Evolutionary conservation across 2,113 vertebrate genomes (phyloP).

Genomic region (Dendropsophus ebraccatus): DNA sequence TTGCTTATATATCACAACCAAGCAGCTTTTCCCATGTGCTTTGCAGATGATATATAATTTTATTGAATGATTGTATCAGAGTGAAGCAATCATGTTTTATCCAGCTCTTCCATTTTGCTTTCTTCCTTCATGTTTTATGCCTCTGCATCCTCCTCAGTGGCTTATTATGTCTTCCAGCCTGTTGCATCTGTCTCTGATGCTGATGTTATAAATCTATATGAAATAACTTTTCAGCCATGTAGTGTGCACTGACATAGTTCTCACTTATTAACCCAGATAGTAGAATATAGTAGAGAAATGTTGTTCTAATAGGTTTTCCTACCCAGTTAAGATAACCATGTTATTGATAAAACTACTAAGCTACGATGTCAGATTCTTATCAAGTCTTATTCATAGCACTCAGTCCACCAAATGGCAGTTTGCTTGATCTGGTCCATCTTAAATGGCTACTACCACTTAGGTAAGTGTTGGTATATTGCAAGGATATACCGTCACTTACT

Average conservation of each 20-base stretch:
- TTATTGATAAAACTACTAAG: background rate
- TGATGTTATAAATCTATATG: background rate
- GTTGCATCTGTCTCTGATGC: constrained; percentile 4
- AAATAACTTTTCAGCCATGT: background rate
- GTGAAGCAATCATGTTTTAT: constrained; percentile 2
- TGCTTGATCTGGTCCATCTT: too few species aligned
- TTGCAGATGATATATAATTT: constrained; percentile 29
- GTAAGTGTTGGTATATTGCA: background rate
- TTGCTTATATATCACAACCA: constrained; percentile 45
- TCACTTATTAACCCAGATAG: background rate
- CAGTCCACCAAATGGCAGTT: background rate
- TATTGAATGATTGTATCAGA: background rate
- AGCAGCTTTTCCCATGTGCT: constrained; percentile 49
- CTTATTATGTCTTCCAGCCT: constrained; percentile 27
- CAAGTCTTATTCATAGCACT: background rate
- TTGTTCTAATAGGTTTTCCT: background rate
- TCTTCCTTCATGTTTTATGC: constrained; percentile 24
- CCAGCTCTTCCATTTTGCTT: constrained; percentile 44
- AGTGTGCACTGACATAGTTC: background rate
- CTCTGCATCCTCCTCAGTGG: constrained; percentile 1
- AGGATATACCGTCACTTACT: background rate
- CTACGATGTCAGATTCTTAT: background rate
- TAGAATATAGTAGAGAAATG: background rate
- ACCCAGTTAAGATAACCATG: background rate
- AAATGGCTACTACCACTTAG: too few species aligned